Conservation (phyloP, 2,113 vertebrate genomes). For the Pagrus major region DNA sequence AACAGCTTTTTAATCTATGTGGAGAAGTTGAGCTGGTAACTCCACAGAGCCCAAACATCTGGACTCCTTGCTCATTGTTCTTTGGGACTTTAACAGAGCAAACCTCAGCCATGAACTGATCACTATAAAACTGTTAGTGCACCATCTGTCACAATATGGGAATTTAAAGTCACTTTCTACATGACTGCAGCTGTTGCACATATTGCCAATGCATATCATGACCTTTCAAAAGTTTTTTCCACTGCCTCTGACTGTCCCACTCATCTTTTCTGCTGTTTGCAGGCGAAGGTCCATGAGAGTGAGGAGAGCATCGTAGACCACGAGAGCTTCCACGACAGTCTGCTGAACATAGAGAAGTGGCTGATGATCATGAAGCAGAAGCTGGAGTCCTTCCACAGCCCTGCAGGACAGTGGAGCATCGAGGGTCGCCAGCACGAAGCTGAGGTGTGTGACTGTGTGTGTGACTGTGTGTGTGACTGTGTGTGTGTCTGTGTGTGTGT, state of each 20-base stretch:
- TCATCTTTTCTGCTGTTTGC: background rate
- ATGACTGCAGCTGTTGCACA: background rate
- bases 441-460: slow-evolving; percentile 80
- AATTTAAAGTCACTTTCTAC: background rate
- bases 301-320: slow-evolving; percentile 83
- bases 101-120: no score
- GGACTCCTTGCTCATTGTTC: no score
- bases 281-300: slow-evolving; percentile 75
- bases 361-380: slow-evolving; percentile 83
- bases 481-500: slow-evolving; percentile 78
- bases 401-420: slow-evolving; percentile 71
- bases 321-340: slow-evolving; percentile 83
- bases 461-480: slow-evolving; percentile 78
- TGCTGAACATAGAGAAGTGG: slow-evolving; percentile 89
- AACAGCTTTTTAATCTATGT: background rate
- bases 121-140: background rate
- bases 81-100: no score
- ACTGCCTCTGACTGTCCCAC: background rate
- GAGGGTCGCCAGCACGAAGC: slow-evolving; percentile 81
- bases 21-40: no score
- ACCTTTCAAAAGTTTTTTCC: background rate
- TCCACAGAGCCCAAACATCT: no score
- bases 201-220: background rate
- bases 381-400: slow-evolving; percentile 79
- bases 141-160: background rate